These are phyloP conservation scores for Drosophila prosaltans DNA, from an alignment of 1,140 invertebrate genomes.

Conservation along the genomic window DNA sequence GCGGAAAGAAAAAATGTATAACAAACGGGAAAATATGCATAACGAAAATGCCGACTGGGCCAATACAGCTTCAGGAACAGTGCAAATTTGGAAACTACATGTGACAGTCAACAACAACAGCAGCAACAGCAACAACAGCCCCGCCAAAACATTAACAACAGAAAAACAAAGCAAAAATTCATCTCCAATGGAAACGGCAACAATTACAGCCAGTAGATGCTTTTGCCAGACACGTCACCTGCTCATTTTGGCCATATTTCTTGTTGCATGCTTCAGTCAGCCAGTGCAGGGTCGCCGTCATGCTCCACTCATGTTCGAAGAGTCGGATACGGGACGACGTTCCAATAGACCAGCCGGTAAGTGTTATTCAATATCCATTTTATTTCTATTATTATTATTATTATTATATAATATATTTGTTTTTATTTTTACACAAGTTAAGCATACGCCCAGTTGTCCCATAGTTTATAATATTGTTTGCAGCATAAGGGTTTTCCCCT, in stretches of 20 bases:
- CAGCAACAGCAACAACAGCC: conserved; percentile 16
- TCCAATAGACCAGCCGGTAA: conserved; percentile 81
- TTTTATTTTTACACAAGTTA: background rate
- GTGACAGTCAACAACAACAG: conserved; percentile 11
- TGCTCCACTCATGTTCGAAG: conserved; percentile 76
- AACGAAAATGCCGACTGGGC: conserved; percentile 40
- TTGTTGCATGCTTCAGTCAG: conserved; percentile 45
- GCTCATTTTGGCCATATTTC: conserved; percentile 64
- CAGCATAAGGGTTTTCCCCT: conserved; percentile 1
- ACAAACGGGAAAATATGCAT: conserved; percentile 44
- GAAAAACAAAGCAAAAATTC: background rate
- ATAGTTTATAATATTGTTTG: too few relatives aligned
- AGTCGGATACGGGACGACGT: conserved; percentile 71
- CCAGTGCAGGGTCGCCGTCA: conserved; percentile 69
- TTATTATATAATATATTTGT: background rate
- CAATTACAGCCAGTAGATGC: conserved; percentile 14
- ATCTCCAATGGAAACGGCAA: background rate
- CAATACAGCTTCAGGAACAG: conserved; percentile 61
- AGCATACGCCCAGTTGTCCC: conserved; percentile 3
- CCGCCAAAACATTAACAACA: too few relatives aligned
- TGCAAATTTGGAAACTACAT: conserved; percentile 41
- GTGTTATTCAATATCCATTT: conserved; percentile 31
- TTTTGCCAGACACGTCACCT: conserved; percentile 56
- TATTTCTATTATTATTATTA: background rate
- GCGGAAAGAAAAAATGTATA: conserved; percentile 40